These are phyloP conservation scores for Streptopelia turtur DNA, from an alignment of 2,797 vertebrate genomes.

Conservation along the genomic window DNA sequence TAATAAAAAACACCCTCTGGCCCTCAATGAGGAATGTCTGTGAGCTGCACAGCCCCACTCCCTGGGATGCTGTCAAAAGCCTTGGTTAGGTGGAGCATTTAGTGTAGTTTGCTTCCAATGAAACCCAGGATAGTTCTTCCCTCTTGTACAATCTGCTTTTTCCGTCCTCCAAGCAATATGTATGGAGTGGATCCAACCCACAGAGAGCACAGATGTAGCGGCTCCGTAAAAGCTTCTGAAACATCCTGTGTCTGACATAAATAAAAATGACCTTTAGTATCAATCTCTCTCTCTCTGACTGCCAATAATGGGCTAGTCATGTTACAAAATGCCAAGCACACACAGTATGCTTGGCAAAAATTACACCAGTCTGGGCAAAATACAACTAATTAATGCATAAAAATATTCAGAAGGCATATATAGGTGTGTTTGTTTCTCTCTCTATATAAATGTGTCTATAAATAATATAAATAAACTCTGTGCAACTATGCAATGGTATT, in stretches of 20 bases:
- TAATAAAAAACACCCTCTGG: neutral
- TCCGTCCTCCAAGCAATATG: constrained; percentile 22
- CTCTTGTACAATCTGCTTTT: constrained; percentile 18
- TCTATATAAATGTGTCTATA: neutral
- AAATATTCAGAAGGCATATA: neutral
- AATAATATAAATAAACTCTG: neutral
- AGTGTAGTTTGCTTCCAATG: neutral
- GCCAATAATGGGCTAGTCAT: constrained; percentile 15
- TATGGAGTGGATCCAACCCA: constrained; percentile 43
- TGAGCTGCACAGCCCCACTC: neutral
- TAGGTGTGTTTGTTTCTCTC: neutral
- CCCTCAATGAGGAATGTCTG: neutral
- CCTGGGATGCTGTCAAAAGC: neutral
- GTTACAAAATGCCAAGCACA: neutral
- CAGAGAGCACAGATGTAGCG: constrained; percentile 53
- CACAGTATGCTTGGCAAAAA: neutral
- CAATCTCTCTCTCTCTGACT: neutral
- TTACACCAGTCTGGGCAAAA: neutral
- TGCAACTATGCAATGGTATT: neutral
- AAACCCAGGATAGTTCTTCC: neutral
- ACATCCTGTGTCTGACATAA: constrained; percentile 56
- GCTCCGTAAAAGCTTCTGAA: constrained; percentile 55
- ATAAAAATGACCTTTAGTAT: constrained; percentile 61
- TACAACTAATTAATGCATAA: neutral
- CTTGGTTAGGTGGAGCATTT: neutral